Conservation (phyloP, 1,140 invertebrate species). For the Tetramorium parvispinum region DNA sequence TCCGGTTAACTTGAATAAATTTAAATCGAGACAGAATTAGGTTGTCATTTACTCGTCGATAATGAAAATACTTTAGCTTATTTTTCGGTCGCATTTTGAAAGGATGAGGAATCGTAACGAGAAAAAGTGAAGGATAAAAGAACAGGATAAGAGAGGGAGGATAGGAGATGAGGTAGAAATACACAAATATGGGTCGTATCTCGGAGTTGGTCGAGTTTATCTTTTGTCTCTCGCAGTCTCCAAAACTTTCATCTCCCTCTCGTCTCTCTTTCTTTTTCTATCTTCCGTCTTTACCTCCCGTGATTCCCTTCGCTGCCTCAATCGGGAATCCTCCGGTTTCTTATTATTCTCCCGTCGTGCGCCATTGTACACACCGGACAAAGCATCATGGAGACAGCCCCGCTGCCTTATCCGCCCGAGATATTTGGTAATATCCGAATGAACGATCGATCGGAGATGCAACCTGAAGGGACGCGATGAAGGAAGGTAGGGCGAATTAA, state of each 20-base stretch:
- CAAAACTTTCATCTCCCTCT: background rate
- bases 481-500: conserved; percentile 65
- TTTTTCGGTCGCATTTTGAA: background rate
- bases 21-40: background rate
- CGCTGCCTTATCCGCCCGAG: conserved; percentile 77
- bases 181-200: conserved; percentile 83
- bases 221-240: conserved; percentile 77
- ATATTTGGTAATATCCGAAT: conserved; percentile 80
- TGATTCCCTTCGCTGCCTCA: conserved; percentile 64
- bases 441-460: conserved; percentile 77
- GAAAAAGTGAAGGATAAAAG: conserved; percentile 17
- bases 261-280: conserved; percentile 42
- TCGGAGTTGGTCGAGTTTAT: conserved; percentile 76
- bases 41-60: background rate
- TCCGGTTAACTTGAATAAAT: background rate
- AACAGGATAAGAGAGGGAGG: background rate
- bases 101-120: conserved; percentile 6
- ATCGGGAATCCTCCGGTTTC: conserved; percentile 80
- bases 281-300: conserved; percentile 19
- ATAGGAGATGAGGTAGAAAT: conserved; percentile 70
- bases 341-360: conserved; percentile 79
- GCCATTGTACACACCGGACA: conserved; percentile 79
- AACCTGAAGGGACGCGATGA: conserved; percentile 53
- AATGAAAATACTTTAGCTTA: background rate
- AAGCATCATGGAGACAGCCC: conserved; percentile 73